Percentiles rank a stretch among this genome's conserved stretches.
Evolutionary conservation across 2,888 invertebrate species (phyloP).

Genomic region (Anaspis maculata): DNA sequence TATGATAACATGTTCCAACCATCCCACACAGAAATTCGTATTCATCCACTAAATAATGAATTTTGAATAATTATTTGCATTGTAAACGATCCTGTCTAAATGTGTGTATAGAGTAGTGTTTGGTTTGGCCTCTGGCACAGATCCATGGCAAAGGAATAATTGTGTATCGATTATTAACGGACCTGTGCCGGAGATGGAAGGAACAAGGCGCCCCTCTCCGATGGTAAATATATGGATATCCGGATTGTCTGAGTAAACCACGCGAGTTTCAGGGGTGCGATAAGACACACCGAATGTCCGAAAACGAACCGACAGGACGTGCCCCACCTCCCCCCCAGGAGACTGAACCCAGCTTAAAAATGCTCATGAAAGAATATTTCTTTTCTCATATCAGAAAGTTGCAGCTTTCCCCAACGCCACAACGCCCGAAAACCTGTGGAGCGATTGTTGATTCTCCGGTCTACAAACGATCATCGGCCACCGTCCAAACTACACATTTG

Average conservation of each 20-base stretch:
- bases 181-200: neutral
- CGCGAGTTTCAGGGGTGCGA: slow-evolving; percentile 9
- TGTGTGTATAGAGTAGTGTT: too few species aligned
- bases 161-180: slow-evolving; percentile 14
- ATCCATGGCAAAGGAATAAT: slow-evolving; percentile 20
- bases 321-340: slow-evolving; percentile 16
- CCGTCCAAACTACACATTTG: slow-evolving; percentile 21
- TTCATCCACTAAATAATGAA: too few species aligned
- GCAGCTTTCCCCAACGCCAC: slow-evolving; percentile 26
- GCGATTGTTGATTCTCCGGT: slow-evolving; percentile 27
- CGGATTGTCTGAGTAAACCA: slow-evolving; percentile 6
- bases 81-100: too few species aligned
- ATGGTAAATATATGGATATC: slow-evolving; percentile 10
- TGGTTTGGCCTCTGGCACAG: too few species aligned
- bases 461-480: slow-evolving; percentile 16
- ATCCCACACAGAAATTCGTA: too few species aligned
- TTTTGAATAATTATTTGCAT: slow-evolving; percentile 1
- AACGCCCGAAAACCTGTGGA: slow-evolving; percentile 30
- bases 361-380: slow-evolving; percentile 36
- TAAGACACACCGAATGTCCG: slow-evolving; percentile 10
- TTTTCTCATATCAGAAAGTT: slow-evolving; percentile 34
- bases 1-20: too few species aligned
- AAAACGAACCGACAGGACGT: slow-evolving; percentile 8
- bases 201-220: slow-evolving; percentile 1
- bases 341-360: slow-evolving; percentile 26